Conservation (phyloP, 2,113 vertebrate genomes). For the Setophaga petechia region DNA sequence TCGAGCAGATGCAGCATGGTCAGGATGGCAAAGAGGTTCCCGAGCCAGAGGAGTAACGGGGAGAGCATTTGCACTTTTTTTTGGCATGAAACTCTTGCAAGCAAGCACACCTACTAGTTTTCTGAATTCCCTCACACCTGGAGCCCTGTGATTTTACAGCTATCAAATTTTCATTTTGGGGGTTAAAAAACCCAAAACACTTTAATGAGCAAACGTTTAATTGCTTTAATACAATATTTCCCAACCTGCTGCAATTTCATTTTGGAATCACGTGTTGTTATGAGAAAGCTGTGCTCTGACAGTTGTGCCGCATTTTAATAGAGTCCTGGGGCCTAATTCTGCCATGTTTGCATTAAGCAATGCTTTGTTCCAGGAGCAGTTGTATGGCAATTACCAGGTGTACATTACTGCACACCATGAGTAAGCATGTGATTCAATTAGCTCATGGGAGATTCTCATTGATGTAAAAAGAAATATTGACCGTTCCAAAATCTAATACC, state of each 20-base stretch:
- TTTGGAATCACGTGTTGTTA: background rate
- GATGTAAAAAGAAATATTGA: background rate
- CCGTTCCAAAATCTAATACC: background rate
- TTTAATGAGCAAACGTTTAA: background rate
- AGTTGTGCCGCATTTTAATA: background rate
- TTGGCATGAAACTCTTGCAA: background rate
- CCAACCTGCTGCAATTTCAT: background rate
- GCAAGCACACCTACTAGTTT: background rate
- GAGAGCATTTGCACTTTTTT: background rate
- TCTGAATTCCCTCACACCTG: background rate
- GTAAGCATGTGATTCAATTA: conserved; percentile 30
- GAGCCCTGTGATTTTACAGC: background rate
- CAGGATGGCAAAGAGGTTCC: background rate
- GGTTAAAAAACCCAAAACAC: background rate
- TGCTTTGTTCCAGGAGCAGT: conserved; percentile 16
- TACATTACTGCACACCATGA: background rate
- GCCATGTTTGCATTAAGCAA: background rate
- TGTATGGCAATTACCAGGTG: conserved; percentile 7
- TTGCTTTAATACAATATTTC: conserved; percentile 36
- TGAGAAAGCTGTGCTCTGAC: background rate
- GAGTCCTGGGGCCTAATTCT: conserved; percentile 29
- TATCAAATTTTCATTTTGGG: background rate
- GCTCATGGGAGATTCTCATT: background rate
- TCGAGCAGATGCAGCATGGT: rapidly evolving
- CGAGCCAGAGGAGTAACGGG: background rate